These are phyloP conservation scores for Myioborus melanocephalus DNA, from an alignment of 2,797 vertebrate species.

Conservation along the genomic window DNA sequence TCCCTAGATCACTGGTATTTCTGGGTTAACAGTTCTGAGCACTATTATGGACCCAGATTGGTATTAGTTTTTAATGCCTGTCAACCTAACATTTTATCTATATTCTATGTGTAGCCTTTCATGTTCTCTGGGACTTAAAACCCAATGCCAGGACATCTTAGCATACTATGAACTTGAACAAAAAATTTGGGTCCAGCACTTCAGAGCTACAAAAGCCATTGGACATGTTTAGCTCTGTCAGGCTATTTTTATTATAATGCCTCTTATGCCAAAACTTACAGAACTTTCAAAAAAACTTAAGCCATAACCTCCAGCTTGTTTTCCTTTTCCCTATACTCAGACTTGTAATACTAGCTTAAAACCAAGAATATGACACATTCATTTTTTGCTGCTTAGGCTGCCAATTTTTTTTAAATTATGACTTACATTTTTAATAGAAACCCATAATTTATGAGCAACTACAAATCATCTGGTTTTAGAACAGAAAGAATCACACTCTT, in stretches of 20 bases:
- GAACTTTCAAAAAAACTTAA: not conserved
- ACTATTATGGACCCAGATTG: not conserved
- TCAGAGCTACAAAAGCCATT: not conserved
- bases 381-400: slow-evolving; percentile 37
- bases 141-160: not conserved
- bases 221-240: not conserved
- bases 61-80: not conserved
- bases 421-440: slow-evolving; percentile 64
- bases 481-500: slow-evolving; percentile 42
- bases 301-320: slow-evolving; percentile 28
- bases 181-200: not conserved
- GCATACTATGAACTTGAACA: not conserved
- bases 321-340: slow-evolving; percentile 42
- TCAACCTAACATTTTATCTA: not conserved
- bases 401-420: not conserved
- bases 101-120: not conserved
- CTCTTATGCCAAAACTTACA: slow-evolving; percentile 7
- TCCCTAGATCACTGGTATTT: not conserved
- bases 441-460: slow-evolving; percentile 59
- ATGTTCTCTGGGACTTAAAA: not conserved
- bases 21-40: not conserved
- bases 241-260: slow-evolving; percentile 24
- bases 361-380: slow-evolving; percentile 34
- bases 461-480: slow-evolving; percentile 48
- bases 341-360: slow-evolving; percentile 45